These are phyloP conservation scores for Chaenocephalus aceratus DNA, from an alignment of 2,113 vertebrate species.

Conservation along the genomic window DNA sequence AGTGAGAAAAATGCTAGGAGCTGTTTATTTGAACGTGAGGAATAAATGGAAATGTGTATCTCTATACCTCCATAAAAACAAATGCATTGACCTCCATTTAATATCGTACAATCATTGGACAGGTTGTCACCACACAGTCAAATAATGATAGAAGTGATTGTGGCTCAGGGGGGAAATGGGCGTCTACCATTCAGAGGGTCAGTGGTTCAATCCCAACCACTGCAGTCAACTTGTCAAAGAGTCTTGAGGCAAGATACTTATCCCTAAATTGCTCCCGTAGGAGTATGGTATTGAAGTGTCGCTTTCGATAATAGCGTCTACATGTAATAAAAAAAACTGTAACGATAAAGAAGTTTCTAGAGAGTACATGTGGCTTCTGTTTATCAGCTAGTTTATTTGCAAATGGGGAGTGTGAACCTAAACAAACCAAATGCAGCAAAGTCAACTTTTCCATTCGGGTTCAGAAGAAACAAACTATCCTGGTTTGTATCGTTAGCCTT, in stretches of 20 bases:
- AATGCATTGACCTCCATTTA: neutral
- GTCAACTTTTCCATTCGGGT: constrained; percentile 15
- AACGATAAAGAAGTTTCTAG: neutral
- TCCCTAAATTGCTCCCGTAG: too few relatives aligned
- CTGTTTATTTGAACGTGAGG: constrained; percentile 7
- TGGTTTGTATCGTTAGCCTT: neutral
- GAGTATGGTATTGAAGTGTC: too few relatives aligned
- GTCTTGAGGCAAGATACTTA: too few relatives aligned
- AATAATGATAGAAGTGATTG: neutral
- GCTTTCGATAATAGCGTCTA: too few relatives aligned
- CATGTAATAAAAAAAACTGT: too few relatives aligned
- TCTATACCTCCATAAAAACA: neutral
- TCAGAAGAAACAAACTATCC: neutral
- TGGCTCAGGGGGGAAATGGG: too few relatives aligned
- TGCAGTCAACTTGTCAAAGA: too few relatives aligned
- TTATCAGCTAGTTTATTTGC: constrained; percentile 31
- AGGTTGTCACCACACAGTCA: neutral
- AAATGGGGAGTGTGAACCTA: constrained; percentile 14
- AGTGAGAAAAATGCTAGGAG: constrained; percentile 4
- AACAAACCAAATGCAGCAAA: constrained; percentile 23
- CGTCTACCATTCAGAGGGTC: too few relatives aligned
- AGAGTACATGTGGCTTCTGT: constrained; percentile 7
- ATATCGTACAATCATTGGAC: neutral
- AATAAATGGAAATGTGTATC: neutral
- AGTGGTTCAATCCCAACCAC: too few relatives aligned